Evolutionary conservation across 2,113 vertebrate genomes (phyloP).

Genomic region (Thermophis baileyi): DNA sequence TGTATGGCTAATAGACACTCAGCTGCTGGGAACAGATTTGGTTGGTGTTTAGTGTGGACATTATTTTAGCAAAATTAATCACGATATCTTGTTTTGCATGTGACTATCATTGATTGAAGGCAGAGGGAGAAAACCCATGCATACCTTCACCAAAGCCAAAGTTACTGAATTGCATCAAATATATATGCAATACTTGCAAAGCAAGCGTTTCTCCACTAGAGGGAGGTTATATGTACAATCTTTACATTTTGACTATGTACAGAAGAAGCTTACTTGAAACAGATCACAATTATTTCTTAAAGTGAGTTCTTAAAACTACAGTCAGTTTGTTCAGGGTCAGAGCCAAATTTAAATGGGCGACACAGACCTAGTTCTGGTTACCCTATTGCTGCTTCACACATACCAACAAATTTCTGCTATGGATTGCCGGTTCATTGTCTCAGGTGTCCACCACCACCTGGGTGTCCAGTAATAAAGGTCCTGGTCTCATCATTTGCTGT

Average conservation of each 20-base stretch:
- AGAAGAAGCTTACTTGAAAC: accelerated
- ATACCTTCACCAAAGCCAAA: neutral
- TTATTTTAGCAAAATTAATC: neutral
- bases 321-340: neutral
- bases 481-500: neutral
- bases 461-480: neutral
- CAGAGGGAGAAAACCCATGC: neutral
- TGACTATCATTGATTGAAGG: neutral
- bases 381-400: neutral
- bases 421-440: neutral
- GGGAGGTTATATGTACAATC: neutral
- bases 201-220: constrained; percentile 35
- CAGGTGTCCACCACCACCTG: neutral
- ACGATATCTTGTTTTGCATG: neutral
- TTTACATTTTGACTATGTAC: neutral
- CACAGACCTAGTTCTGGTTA: neutral
- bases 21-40: neutral
- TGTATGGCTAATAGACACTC: neutral
- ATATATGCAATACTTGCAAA: neutral
- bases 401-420: neutral
- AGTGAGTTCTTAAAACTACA: neutral
- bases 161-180: neutral
- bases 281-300: neutral
- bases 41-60: neutral
- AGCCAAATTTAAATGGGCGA: too few relatives aligned